These are phyloP conservation scores for Ganaspis sp. DNA, from an alignment of 1,140 invertebrate genomes.

Conservation along the genomic window DNA sequence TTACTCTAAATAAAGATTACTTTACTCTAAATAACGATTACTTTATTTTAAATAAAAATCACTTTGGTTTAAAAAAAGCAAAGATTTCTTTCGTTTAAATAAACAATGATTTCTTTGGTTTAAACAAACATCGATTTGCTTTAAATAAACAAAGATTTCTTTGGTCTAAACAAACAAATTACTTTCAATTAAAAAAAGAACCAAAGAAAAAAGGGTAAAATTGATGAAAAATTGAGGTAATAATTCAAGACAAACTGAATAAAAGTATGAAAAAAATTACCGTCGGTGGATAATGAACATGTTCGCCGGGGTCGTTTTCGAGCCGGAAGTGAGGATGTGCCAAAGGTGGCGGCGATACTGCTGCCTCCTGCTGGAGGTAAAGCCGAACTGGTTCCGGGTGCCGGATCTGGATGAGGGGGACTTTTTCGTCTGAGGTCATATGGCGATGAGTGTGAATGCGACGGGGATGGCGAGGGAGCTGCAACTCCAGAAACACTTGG, in stretches of 20 bases:
- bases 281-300: conserved; percentile 79
- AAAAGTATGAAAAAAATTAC: conserved; percentile 73
- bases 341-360: conserved; percentile 71
- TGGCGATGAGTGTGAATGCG: conserved; percentile 84
- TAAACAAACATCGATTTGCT: too few species aligned
- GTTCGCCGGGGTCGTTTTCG: conserved; percentile 86
- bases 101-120: too few species aligned
- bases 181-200: too few species aligned
- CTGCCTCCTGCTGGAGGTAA: conserved; percentile 74
- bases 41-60: too few species aligned
- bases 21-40: too few species aligned
- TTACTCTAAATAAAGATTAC: too few species aligned
- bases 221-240: too few species aligned
- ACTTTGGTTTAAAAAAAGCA: too few species aligned
- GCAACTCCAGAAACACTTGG: conserved; percentile 75
- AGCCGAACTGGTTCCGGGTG: conserved; percentile 74
- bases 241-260: conserved; percentile 29
- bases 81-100: too few species aligned
- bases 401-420: conserved; percentile 78
- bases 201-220: too few species aligned
- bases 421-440: conserved; percentile 91
- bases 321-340: conserved; percentile 84
- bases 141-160: too few species aligned
- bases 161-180: too few species aligned
- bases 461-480: conserved; percentile 72